Evolutionary conservation across 2,797 vertebrate genomes (phyloP).

Genomic region (Kryptopterus vitreolus): DNA sequence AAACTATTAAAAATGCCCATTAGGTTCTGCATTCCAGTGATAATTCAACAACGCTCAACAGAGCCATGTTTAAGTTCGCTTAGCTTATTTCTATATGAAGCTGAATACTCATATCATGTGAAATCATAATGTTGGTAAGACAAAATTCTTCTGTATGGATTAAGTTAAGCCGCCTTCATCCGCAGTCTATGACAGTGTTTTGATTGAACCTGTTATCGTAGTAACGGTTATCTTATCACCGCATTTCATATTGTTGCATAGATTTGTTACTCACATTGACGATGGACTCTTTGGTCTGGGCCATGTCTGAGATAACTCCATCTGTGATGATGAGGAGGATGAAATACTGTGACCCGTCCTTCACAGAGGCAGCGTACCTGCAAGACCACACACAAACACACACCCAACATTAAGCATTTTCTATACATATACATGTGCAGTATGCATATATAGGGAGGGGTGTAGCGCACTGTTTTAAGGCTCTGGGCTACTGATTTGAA

Average conservation of each 20-base stretch:
- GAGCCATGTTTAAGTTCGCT: not conserved
- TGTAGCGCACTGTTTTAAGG: too few species aligned
- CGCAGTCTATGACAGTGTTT: not conserved
- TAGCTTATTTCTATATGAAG: not conserved
- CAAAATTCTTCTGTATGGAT: too few species aligned
- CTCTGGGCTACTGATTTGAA: too few species aligned
- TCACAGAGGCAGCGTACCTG: slow-evolving; percentile 92
- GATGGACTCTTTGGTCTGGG: slow-evolving; percentile 96
- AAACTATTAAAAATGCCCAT: not conserved
- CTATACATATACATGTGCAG: too few species aligned
- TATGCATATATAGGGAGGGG: too few species aligned
- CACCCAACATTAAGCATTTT: not conserved
- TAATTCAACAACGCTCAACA: too few species aligned
- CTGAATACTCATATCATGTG: too few species aligned
- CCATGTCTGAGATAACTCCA: slow-evolving; percentile 98
- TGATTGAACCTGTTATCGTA: too few species aligned
- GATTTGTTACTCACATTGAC: slow-evolving; percentile 83
- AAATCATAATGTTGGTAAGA: too few species aligned
- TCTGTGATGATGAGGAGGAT: slow-evolving; percentile 97
- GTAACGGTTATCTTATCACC: too few species aligned
- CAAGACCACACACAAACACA: not conserved
- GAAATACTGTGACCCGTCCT: slow-evolving; percentile 97
- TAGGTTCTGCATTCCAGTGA: not conserved
- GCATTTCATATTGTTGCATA: not conserved
- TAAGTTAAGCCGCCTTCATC: too few species aligned